Conservation (phyloP, 2,113 vertebrate genomes). For the Neolamprologus sp. region DNA sequence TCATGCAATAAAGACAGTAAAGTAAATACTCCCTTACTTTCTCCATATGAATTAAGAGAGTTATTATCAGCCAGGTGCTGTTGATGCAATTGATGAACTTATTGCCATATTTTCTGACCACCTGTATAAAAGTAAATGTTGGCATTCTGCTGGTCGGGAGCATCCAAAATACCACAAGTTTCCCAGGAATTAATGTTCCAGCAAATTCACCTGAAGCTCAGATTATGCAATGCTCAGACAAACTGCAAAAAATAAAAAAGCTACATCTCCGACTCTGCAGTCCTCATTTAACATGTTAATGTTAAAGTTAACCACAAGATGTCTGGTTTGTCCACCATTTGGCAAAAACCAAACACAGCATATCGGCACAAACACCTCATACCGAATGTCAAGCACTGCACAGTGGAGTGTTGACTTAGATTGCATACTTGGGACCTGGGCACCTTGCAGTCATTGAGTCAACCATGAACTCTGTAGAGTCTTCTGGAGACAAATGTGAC, state of each 20-base stretch:
- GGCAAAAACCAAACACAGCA: background rate
- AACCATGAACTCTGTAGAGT: background rate
- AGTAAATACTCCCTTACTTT: background rate
- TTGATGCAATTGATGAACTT: background rate
- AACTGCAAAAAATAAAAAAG: background rate
- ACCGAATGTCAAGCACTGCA: background rate
- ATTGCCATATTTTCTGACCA: background rate
- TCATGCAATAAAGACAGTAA: background rate
- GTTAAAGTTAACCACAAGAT: background rate
- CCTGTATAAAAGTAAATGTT: background rate
- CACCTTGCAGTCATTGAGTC: background rate
- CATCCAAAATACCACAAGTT: background rate
- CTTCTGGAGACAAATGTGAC: background rate
- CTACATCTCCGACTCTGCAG: background rate
- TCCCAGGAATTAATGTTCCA: background rate
- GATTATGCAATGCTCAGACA: background rate
- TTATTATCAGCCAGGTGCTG: background rate
- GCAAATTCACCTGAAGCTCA: background rate
- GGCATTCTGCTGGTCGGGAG: background rate
- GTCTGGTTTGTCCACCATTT: background rate
- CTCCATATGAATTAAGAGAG: background rate
- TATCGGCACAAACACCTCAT: background rate
- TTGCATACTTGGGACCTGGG: background rate
- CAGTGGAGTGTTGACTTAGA: background rate
- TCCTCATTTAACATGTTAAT: background rate